Conservation (phyloP, 2,113 vertebrate genomes). For the Empidonax alnorum region DNA sequence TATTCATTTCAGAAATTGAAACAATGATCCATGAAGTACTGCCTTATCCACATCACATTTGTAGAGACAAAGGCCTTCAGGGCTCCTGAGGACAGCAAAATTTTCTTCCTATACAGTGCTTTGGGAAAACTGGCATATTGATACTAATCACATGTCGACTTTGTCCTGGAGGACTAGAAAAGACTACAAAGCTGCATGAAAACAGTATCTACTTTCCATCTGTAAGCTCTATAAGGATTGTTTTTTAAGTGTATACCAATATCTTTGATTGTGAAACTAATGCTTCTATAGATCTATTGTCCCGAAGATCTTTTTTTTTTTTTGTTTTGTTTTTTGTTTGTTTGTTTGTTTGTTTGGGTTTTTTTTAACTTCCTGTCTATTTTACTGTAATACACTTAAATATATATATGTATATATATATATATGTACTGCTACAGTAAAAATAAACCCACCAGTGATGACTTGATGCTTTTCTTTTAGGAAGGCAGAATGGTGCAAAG, state of each 20-base stretch:
- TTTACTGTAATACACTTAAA: not conserved
- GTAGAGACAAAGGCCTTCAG: not conserved
- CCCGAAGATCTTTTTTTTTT: accelerated
- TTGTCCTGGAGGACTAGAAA: not conserved
- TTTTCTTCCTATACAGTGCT: not conserved
- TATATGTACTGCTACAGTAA: not conserved
- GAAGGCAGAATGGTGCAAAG: not conserved
- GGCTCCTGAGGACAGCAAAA: not conserved
- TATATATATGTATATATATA: not conserved
- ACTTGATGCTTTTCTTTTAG: not conserved
- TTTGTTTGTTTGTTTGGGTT: no score
- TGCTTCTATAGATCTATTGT: not conserved
- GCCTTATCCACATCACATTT: not conserved
- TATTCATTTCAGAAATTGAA: not conserved
- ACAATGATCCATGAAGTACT: not conserved
- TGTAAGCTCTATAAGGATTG: not conserved
- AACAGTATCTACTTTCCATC: not conserved
- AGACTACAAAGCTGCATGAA: not conserved
- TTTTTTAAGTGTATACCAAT: not conserved
- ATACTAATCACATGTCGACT: not conserved
- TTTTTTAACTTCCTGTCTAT: not conserved
- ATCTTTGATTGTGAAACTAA: not conserved
- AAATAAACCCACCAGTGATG: not conserved
- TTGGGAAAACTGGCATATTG: not conserved
- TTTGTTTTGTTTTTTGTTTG: not conserved